Percentiles rank a stretch among this genome's conserved stretches.
These are phyloP conservation scores for Limnodromus scolopaceus DNA, from an alignment of 2,797 vertebrate genomes.

Conservation along the genomic window DNA sequence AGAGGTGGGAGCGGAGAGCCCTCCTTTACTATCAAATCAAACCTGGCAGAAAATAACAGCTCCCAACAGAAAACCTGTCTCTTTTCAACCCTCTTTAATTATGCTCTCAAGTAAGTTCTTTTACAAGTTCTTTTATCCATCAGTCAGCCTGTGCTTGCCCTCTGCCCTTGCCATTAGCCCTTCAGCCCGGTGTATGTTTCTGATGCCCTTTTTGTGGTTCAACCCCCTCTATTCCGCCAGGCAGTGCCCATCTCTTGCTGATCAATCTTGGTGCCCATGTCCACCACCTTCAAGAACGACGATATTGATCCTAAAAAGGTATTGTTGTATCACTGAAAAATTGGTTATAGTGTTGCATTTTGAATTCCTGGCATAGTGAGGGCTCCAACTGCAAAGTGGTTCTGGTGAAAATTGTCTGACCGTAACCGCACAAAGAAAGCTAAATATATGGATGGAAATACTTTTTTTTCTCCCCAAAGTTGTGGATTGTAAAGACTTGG, in stretches of 20 bases:
- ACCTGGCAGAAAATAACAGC: not conserved
- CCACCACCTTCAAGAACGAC: not conserved
- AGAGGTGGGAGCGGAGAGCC: not conserved
- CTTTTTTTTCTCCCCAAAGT: not conserved
- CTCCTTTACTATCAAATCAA: not conserved
- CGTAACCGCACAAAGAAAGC: not conserved
- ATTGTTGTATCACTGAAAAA: not conserved
- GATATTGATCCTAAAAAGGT: not conserved
- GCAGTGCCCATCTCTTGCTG: too few relatives aligned
- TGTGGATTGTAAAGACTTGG: not conserved
- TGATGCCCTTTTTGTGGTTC: not conserved
- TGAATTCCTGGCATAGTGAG: not conserved
- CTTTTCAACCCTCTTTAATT: not conserved
- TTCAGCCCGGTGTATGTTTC: not conserved
- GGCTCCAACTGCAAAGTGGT: fast-evolving
- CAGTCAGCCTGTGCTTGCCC: not conserved
- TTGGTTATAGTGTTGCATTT: fast-evolving
- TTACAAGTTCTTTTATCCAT: too few relatives aligned
- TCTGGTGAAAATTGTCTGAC: not conserved
- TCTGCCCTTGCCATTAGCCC: not conserved
- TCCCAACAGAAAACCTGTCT: not conserved
- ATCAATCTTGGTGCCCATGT: not conserved
- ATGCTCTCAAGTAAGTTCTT: too few relatives aligned
- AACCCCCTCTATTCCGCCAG: not conserved
- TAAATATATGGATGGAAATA: not conserved